Percentiles rank a stretch among this genome's conserved stretches.
Conservation (phyloP, 2,797 vertebrate species). For the Zenarchopterus dispar region DNA sequence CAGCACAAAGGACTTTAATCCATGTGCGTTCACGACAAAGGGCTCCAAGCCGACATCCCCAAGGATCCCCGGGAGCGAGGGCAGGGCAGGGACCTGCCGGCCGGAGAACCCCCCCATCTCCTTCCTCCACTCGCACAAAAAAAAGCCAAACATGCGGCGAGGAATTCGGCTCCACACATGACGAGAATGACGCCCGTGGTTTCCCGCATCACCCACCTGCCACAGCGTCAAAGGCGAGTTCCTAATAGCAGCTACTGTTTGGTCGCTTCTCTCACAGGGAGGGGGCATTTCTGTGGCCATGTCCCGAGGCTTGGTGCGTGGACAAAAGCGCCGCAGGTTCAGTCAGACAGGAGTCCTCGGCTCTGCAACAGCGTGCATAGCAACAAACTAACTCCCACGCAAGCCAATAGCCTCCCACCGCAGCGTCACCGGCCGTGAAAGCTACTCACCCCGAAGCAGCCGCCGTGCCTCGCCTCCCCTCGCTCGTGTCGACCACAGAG, state of each 20-base stretch:
- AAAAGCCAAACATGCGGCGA: neutral
- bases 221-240: neutral
- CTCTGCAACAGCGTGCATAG: conserved; percentile 62
- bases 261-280: neutral
- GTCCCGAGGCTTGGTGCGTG: conserved; percentile 10
- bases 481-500: neutral
- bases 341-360: conserved; percentile 14
- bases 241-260: too few relatives aligned
- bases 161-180: neutral
- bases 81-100: conserved; percentile 26
- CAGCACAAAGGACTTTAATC: conserved; percentile 74
- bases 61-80: conserved; percentile 29
- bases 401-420: conserved; percentile 41
- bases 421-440: neutral
- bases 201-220: neutral
- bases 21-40: conserved; percentile 63
- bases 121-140: neutral
- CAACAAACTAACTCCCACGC: conserved; percentile 63
- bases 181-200: too few relatives aligned
- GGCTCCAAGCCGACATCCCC: conserved; percentile 15
- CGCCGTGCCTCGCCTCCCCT: neutral
- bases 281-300: neutral
- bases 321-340: conserved; percentile 64
- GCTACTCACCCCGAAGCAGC: conserved; percentile 45
- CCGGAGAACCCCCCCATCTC: conserved; percentile 7